Evolutionary conservation across 2,797 vertebrate species (phyloP).

Genomic region (Acrocephalus scirpaceus): DNA sequence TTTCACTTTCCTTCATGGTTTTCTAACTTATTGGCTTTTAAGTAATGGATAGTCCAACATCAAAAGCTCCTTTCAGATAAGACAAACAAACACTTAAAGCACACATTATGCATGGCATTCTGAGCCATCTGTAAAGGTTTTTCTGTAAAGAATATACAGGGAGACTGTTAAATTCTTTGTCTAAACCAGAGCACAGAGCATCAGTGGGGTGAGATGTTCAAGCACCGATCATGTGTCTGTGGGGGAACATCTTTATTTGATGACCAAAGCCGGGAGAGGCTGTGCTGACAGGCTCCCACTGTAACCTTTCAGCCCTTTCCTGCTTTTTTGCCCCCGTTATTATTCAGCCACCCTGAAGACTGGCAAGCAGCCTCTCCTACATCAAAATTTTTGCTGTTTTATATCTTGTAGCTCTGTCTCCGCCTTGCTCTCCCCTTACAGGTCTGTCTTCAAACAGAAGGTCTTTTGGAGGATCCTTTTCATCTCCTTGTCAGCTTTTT

Average conservation of each 20-base stretch:
- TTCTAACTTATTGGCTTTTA: background rate
- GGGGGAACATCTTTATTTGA: background rate
- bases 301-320: background rate
- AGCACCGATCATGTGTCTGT: fast-evolving
- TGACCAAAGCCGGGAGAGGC: background rate
- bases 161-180: background rate
- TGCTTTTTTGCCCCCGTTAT: background rate
- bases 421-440: background rate
- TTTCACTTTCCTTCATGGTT: conserved; percentile 34
- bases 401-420: background rate
- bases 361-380: background rate
- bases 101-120: background rate
- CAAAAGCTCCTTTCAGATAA: background rate
- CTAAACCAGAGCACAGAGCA: background rate
- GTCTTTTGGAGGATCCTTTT: background rate
- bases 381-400: background rate
- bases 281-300: background rate
- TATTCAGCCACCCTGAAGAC: background rate
- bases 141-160: background rate
- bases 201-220: background rate
- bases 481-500: background rate
- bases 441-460: background rate
- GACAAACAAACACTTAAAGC: conserved; percentile 33
- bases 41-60: background rate
- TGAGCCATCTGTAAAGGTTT: background rate